Conservation (phyloP, 2,797 vertebrate species). For the Gallinago nigripennis region DNA sequence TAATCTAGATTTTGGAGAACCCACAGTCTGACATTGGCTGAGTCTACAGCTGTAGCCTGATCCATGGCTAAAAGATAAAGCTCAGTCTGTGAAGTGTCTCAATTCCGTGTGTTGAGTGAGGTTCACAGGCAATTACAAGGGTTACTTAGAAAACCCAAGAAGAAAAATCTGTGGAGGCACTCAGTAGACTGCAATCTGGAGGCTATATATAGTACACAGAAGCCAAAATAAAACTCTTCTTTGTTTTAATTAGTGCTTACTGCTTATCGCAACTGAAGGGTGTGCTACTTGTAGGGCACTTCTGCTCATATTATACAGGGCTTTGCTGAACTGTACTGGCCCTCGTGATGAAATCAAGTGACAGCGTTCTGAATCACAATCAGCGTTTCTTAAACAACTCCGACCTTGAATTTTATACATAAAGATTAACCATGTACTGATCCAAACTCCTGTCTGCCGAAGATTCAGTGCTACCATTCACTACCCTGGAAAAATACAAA, state of each 20-base stretch:
- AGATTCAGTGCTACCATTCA: background rate
- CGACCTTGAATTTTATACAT: background rate
- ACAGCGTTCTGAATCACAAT: background rate
- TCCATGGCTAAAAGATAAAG: background rate
- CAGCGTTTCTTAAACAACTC: background rate
- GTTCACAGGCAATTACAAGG: background rate
- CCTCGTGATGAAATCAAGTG: background rate
- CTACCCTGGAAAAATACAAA: background rate
- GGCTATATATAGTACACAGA: background rate
- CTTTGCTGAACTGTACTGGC: background rate
- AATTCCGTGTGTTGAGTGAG: background rate
- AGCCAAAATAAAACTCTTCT: background rate
- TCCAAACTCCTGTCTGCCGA: background rate
- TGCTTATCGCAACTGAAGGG: background rate
- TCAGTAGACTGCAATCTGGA: too few species aligned
- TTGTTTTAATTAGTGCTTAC: background rate
- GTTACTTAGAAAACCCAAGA: background rate
- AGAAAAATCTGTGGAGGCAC: background rate
- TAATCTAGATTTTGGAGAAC: background rate
- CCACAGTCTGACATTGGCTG: background rate
- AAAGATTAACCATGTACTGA: background rate
- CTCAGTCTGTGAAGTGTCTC: background rate
- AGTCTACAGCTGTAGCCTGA: background rate
- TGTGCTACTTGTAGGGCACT: background rate
- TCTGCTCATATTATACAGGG: background rate